Evolutionary conservation across 2,888 invertebrate species (phyloP).

Genomic region (Netelia melanura): DNA sequence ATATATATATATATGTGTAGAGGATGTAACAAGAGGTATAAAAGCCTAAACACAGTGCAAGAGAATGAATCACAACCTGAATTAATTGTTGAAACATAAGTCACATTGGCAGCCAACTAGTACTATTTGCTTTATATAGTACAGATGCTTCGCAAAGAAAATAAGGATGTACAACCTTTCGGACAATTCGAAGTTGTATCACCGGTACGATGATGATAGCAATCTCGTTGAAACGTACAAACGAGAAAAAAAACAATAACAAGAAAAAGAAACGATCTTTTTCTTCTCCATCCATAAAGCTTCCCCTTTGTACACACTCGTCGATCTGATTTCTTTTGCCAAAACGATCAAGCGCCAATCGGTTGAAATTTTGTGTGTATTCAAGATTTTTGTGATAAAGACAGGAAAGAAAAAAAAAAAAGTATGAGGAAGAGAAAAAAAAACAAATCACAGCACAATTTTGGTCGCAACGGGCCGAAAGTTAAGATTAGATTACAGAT

Average conservation of each 20-base stretch:
- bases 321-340: not conserved
- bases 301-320: not conserved
- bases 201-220: not conserved
- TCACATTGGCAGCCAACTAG: slow-evolving; percentile 68
- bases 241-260: slow-evolving; percentile 18
- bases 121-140: slow-evolving; percentile 14
- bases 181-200: slow-evolving; percentile 12
- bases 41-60: slow-evolving; percentile 54
- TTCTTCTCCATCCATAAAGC: not conserved
- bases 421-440: not conserved
- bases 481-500: slow-evolving; percentile 63
- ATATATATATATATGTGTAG: slow-evolving; percentile 36
- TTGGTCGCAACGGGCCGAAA: slow-evolving; percentile 64
- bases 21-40: slow-evolving; percentile 10
- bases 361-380: not conserved
- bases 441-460: slow-evolving; percentile 59
- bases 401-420: slow-evolving; percentile 31
- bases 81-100: slow-evolving; percentile 12
- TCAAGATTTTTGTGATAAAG: slow-evolving; percentile 11
- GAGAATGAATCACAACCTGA: slow-evolving; percentile 47
- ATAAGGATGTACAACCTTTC: slow-evolving; percentile 25
- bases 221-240: slow-evolving; percentile 46
- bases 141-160: slow-evolving; percentile 42
- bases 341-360: slow-evolving; percentile 2
- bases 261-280: not conserved